Evolutionary conservation across 2,113 vertebrate species (phyloP), one percentile per base, ranked within the genome.

Genomic region (Odobenus rosmarus): DNA sequence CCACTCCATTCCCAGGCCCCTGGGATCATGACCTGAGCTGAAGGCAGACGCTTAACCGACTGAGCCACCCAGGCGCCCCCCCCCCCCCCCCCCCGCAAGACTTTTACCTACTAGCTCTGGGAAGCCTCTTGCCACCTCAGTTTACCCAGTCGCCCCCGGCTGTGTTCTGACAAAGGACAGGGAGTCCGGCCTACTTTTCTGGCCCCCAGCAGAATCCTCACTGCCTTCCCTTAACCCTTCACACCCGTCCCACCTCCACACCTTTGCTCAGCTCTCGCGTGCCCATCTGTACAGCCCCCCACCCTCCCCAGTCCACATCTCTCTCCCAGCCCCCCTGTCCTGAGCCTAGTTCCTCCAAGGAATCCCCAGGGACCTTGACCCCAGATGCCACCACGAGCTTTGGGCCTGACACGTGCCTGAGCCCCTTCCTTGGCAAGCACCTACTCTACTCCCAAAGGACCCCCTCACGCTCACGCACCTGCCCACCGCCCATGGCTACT

Each of bases 111-210:
- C 69, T 13, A 49, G 33, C 53, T 61, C 8, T 0, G 0, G 57
- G n/a, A 90, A 79, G 72, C 23, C 11, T n/a, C 21, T 62, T 64
- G 23, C 31, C 55, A 71, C 49, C 93, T 97, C 87, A 64, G 97
- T 55, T 71, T 31, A 71, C 67, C 26, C 3, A 19, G 10, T 42
- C 11, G 59, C 72, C 64, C 51, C n/a, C 12, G 24, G 5, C 46
- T 39, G 79, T 31, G 59, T 28, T 76, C 46, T 83, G 74, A 64
- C 0, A 4, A 64, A 1, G 16, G 39, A 69, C 26, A 42, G 12
- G 33, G 12, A 36, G 77, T 23, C 51, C 4, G 10, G 53, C 46
- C 71, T 8, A 14, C 67, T 31, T 42, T 51, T 8, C 6, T 0
- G 9, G 69, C 28, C 39, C 16, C 28, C 1, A 2, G 87, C 24